These are phyloP conservation scores for Myrmecophaga tridactyla DNA, from an alignment of 2,113 vertebrate genomes.

Conservation along the genomic window DNA sequence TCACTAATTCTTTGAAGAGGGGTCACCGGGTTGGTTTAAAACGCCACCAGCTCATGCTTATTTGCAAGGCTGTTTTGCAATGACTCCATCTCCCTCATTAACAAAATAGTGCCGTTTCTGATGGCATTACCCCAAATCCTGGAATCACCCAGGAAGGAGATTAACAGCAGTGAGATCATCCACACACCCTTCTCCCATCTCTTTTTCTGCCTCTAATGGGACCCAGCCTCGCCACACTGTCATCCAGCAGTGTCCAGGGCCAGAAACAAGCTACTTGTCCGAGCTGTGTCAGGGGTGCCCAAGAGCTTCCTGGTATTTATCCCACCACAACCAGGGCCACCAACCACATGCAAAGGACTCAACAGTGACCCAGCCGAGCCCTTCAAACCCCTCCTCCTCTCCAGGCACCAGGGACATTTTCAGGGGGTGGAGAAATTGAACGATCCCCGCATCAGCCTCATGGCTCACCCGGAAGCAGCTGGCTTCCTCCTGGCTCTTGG, in stretches of 20 bases:
- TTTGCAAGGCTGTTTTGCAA: neutral
- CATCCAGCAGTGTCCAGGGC: neutral
- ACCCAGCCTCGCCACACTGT: neutral
- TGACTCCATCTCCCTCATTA: conserved; percentile 21
- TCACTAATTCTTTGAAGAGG: neutral
- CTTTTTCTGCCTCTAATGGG: neutral
- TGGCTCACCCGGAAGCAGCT: neutral
- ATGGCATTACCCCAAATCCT: neutral
- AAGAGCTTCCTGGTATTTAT: neutral
- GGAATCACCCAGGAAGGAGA: neutral
- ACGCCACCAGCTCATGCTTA: neutral
- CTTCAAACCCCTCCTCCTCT: neutral
- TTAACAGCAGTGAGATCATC: neutral
- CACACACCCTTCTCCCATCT: neutral
- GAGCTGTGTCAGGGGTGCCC: neutral
- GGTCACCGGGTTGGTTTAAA: neutral
- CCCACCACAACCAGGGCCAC: neutral
- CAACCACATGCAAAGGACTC: neutral
- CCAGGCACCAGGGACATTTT: neutral
- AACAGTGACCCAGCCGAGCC: neutral
- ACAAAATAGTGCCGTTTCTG: neutral
- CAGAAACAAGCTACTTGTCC: neutral
- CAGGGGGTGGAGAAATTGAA: neutral
- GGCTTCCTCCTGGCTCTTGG: neutral
- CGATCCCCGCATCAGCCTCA: neutral